phyloP scores from a whole-genome alignment of 2,888 invertebrate genomes.

The Merodon equestris region DNA sequence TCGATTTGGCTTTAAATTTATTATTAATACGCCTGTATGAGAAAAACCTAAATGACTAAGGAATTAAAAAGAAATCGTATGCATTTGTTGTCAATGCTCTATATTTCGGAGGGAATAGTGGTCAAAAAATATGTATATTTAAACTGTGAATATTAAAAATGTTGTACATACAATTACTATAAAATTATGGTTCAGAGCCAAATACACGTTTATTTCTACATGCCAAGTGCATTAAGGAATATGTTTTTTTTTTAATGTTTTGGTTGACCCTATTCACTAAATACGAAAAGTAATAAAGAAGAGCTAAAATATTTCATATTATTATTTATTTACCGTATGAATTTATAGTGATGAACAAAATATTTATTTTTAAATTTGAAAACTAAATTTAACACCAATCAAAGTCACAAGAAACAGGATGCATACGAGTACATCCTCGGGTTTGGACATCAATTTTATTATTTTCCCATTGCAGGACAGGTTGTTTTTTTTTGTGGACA shows the following conservation, averaged over 20 bases:
- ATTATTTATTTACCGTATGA: too few species aligned
- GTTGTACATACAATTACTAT: constrained; percentile 67
- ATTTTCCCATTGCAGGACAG: too few species aligned
- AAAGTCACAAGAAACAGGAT: too few species aligned
- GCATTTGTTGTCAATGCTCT: constrained; percentile 42
- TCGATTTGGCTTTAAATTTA: constrained; percentile 1
- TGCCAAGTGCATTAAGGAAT: constrained; percentile 50
- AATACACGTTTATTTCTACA: constrained; percentile 54
- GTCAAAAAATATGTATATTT: constrained; percentile 53
- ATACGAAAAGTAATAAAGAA: constrained; percentile 33
- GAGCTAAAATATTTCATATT: too few species aligned
- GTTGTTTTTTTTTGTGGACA: too few species aligned
- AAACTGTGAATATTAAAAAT: constrained; percentile 66
- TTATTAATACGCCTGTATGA: too few species aligned
- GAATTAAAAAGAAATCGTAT: background rate
- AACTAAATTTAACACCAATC: too few species aligned
- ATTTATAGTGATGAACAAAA: too few species aligned
- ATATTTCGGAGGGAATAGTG: constrained; percentile 54
- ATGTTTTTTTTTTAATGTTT: constrained; percentile 47
- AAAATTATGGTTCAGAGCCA: constrained; percentile 56
- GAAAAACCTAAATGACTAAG: too few species aligned
- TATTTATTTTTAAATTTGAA: too few species aligned
- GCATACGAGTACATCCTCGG: too few species aligned
- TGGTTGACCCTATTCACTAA: constrained; percentile 46
- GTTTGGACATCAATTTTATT: too few species aligned